Evolutionary conservation across 2,888 invertebrate species (phyloP), one percentile per base, ranked within the genome.

Genomic region (Acrobasis repandana): DNA sequence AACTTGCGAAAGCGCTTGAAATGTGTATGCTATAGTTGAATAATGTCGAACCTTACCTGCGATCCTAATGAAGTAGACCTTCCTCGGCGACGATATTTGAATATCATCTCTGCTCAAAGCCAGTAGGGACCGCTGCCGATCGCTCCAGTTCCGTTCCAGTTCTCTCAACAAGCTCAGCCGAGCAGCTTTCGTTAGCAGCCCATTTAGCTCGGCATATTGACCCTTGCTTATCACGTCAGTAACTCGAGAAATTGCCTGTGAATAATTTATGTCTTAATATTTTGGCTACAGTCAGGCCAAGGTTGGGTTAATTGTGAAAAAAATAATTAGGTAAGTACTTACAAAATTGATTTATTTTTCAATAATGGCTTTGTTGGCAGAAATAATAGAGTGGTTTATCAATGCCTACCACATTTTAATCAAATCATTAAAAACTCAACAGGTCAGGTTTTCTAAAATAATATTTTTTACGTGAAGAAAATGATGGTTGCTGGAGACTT

Each of bases 11-110:
- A n/a, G n/a, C n/a, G n/a, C n/a, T n/a, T n/a, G n/a, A n/a, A n/a
- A n/a, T n/a, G n/a, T n/a, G n/a, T n/a, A n/a, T n/a, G 20, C 4
- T 20, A 20, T 20, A 20, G 20, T 20, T 20, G 20, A 20, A 20
- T 20, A 4, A 6, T n/a, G n/a, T 28, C 6, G 28, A 18, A 48
- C 1, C 18, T 15, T 72, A 90, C 92, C 90, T 63, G 88, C 90
- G 66, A 92, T 88, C 63, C 85, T 82, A 58, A 92, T 91, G 65
- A 92, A 93, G 71, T 92, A 88, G 14, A 93, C 88, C 74, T 89
- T 90, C 48, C 91, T 77, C 14, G 93, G 91, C 1, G 90, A 85
- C 14, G 88, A 85, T 69, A 93, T 89, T 65, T 91, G 90, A 70
- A 92, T 90, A 65, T 92, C 90, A 2, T 85, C 82, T 9, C 77